Evolutionary conservation across 2,888 invertebrate genomes (phyloP), one percentile per base, ranked within the genome.

Genomic region (Tenthredo mesomela): DNA sequence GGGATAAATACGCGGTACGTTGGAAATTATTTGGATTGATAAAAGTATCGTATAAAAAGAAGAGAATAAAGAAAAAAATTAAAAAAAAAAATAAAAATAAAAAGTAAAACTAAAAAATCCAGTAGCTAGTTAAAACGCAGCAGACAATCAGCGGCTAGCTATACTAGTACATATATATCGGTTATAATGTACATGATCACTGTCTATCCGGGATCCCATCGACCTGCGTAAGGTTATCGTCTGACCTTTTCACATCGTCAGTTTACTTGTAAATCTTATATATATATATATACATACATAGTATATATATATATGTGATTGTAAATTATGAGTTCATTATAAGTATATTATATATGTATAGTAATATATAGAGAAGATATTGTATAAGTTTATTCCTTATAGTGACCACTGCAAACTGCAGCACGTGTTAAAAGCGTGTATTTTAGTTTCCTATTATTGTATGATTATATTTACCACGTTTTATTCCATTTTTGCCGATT

Each of bases 201-300:
- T 75, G 75, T 84, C 84, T 75, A 84, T 78, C 77, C 77, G 84
- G 70, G 82, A 82, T 82, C 82, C 82, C 82, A 82, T 82, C 82
- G 82, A 82, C 82, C 82, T 70, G 77, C n/a, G n/a, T 85, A 88
- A 47, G 89, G 89, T 89, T 89, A 89, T 89, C 89, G 82, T 84
- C 85, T 89, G 89, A 89, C 89, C 89, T 84, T 82, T 80, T 84
- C 71, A 73, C 85, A 21, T 80, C 67, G 37, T 54, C 33, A n/a
- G 29, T 54, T 77, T 33, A 33, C 54, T 77, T 54, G 18, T 77
- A 54, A 21, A 29, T 12, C 6, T 18, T 67, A 73, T 25, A 43
- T 40, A 12, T 50, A 18, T 18, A 5, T 50, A 50, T 18, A 18
- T 50, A 15, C 2, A 15, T 4, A 15, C 18, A 15, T n/a, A n/a